Percentiles rank a stretch among this genome's conserved stretches.
Evolutionary conservation across 2,113 vertebrate genomes (phyloP).

Genomic region (Gymnobelideus leadbeateri): DNA sequence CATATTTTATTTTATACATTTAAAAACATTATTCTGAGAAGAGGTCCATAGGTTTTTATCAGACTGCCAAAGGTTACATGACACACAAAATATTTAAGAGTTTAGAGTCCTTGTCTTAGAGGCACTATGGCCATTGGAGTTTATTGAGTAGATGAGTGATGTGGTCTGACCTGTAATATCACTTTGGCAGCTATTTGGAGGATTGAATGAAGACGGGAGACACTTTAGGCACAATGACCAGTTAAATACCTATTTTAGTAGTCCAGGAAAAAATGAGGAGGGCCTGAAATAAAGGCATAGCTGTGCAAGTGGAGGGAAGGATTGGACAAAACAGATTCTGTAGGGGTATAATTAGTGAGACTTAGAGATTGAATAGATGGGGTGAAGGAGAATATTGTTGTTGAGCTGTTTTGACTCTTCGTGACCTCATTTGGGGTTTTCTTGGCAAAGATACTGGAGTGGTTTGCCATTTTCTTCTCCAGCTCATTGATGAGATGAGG

Average conservation of each 20-base stretch:
- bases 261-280: conserved; percentile 1
- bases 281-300: neutral
- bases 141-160: conserved; percentile 37
- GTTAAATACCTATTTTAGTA: neutral
- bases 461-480: too few relatives aligned
- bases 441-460: too few relatives aligned
- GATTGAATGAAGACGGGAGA: conserved; percentile 3
- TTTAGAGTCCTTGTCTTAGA: neutral
- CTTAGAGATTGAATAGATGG: conserved; percentile 5
- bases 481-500: too few relatives aligned
- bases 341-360: conserved; percentile 13
- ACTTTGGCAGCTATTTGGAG: conserved; percentile 33
- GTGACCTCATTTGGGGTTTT: too few relatives aligned
- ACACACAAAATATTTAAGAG: neutral
- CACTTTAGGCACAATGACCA: neutral
- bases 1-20: conserved; percentile 41
- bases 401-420: too few relatives aligned
- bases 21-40: neutral
- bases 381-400: neutral
- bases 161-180: neutral
- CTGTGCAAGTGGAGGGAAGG: neutral
- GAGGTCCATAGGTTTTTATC: neutral
- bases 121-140: neutral
- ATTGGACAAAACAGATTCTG: neutral
- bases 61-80: neutral